Evolutionary conservation across 2,797 vertebrate genomes (phyloP).

Genomic region (Alca torda): DNA sequence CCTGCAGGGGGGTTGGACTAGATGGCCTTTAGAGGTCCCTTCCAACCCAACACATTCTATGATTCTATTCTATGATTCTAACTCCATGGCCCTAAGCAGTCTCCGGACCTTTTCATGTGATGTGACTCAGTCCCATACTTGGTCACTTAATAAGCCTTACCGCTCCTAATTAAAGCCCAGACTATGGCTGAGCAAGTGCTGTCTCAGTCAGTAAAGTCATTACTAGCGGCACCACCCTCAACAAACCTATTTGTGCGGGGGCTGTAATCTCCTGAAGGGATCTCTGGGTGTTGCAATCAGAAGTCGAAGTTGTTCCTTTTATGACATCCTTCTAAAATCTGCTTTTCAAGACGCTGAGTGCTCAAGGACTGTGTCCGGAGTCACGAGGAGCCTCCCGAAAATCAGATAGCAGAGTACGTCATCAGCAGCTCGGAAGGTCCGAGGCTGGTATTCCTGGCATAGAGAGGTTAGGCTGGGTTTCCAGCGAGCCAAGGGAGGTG

Average conservation of each 20-base stretch:
- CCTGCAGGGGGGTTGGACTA: too few species aligned
- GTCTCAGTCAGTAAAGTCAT: neutral
- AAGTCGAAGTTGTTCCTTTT: neutral
- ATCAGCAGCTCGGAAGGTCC: neutral
- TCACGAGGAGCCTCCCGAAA: neutral
- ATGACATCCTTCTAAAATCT: neutral
- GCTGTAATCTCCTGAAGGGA: neutral
- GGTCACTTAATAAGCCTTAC: neutral
- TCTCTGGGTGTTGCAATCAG: neutral
- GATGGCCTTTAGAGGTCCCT: too few species aligned
- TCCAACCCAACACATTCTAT: too few species aligned
- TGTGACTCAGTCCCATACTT: neutral
- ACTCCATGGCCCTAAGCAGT: neutral
- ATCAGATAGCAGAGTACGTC: neutral
- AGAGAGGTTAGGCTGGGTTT: neutral
- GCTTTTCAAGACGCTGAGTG: neutral
- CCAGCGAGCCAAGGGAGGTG: neutral
- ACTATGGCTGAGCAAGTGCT: neutral
- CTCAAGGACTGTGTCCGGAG: rapidly evolving
- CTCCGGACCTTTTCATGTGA: neutral
- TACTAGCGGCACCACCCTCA: neutral
- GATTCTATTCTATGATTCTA: too few species aligned
- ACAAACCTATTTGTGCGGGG: neutral
- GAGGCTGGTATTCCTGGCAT: neutral
- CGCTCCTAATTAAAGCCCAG: neutral